Evolutionary conservation across 2,113 vertebrate genomes (phyloP).

Genomic region (Synchiropus splendidus): DNA sequence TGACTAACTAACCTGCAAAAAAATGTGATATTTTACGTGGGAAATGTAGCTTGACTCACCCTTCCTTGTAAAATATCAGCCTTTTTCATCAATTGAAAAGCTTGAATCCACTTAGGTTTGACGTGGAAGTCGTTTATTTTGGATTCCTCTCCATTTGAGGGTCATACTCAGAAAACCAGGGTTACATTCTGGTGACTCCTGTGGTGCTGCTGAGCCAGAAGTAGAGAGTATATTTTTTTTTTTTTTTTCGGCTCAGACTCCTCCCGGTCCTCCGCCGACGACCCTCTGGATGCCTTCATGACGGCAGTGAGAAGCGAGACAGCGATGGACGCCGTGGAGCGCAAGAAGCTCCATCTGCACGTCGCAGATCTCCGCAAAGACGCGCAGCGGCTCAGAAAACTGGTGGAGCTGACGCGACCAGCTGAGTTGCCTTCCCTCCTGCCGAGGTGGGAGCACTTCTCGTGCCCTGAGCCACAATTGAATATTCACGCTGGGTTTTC

Average conservation of each 20-base stretch:
- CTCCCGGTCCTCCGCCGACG: slow-evolving; percentile 70
- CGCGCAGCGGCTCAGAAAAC: slow-evolving; percentile 74
- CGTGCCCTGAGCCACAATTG: background rate
- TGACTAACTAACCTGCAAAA: no score
- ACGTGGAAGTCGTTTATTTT: no score
- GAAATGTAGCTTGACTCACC: no score
- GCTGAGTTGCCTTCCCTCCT: slow-evolving; percentile 81
- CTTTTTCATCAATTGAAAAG: no score
- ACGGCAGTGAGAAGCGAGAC: slow-evolving; percentile 74
- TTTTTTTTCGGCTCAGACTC: slow-evolving; percentile 48
- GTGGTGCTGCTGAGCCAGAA: background rate
- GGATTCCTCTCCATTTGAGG: no score
- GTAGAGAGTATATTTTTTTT: background rate
- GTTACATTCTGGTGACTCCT: no score
- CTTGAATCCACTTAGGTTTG: no score
- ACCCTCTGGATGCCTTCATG: slow-evolving; percentile 94
- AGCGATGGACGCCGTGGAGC: slow-evolving; percentile 77
- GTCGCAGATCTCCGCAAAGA: slow-evolving; percentile 82
- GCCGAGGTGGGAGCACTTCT: slow-evolving; percentile 63
- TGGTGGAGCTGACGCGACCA: slow-evolving; percentile 86
- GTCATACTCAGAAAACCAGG: no score
- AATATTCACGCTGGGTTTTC: background rate
- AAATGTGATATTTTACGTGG: no score
- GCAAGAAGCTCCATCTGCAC: slow-evolving; percentile 85
- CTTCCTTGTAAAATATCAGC: no score